Percentiles rank a stretch among this genome's conserved stretches.
Evolutionary conservation across 2,888 invertebrate species (phyloP).

Genomic region (Melanchra persicariae): DNA sequence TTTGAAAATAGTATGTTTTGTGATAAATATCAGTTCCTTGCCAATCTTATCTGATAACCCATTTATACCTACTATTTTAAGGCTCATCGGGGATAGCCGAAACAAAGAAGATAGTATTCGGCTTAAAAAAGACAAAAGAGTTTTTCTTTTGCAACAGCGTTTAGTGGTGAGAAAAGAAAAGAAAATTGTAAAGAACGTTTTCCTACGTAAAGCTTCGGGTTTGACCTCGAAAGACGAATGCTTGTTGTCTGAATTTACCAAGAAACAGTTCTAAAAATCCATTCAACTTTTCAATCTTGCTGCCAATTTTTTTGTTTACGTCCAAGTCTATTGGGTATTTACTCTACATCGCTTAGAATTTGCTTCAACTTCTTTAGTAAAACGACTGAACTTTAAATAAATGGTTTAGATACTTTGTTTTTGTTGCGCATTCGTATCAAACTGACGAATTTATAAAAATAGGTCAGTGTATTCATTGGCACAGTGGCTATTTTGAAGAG

Average conservation of each 20-base stretch:
- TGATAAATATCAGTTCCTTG: neutral
- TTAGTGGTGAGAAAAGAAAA: conserved; percentile 10
- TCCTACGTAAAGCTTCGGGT: conserved; percentile 25
- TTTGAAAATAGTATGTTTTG: conserved; percentile 16
- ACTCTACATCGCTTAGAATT: conserved; percentile 22
- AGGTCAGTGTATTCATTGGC: conserved; percentile 34
- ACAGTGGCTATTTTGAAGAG: conserved; percentile 12
- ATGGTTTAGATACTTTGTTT: conserved; percentile 9
- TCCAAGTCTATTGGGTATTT: conserved; percentile 33
- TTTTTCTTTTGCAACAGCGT: conserved; percentile 22
- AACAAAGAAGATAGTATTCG: conserved; percentile 1
- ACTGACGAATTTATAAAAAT: conserved; percentile 24
- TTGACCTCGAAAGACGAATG: conserved; percentile 35
- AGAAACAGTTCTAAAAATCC: conserved; percentile 29
- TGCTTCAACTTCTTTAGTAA: conserved; percentile 23
- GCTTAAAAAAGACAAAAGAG: neutral
- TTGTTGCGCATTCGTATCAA: conserved; percentile 30
- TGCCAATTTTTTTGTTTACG: conserved; percentile 63
- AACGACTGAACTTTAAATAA: conserved; percentile 10
- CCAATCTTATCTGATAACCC: neutral
- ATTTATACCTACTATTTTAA: neutral
- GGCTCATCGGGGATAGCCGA: neutral
- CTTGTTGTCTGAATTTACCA: conserved; percentile 20
- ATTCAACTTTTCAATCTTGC: conserved; percentile 43
- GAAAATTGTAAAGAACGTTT: conserved; percentile 22